A percentile compares a stretch with the other conserved stretches of the same genome.
Conservation (phyloP, 2,113 vertebrate genomes). For the Notarius quadriscutis region DNA sequence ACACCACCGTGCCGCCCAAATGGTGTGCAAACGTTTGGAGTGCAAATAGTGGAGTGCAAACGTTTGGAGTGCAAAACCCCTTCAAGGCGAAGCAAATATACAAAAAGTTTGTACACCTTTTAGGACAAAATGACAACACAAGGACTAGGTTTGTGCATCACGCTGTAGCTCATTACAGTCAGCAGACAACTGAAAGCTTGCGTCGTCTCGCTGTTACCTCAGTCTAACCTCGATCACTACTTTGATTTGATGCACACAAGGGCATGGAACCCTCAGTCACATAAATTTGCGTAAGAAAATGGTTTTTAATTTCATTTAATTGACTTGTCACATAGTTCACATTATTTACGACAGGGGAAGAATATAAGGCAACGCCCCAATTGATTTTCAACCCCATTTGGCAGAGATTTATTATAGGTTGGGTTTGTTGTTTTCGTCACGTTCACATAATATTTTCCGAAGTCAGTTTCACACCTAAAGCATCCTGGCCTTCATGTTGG, state of each 20-base stretch:
- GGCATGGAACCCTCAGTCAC: not conserved
- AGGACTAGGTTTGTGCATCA: not conserved
- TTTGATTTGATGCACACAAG: not conserved
- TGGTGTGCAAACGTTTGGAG: too few relatives aligned
- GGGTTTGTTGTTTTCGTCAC: not conserved
- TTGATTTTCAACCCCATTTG: too few relatives aligned
- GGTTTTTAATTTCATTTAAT: not conserved
- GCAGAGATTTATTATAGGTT: too few relatives aligned
- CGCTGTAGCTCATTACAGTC: not conserved
- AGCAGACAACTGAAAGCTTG: not conserved
- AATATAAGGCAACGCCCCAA: too few relatives aligned
- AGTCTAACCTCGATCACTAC: not conserved
- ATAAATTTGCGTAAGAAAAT: not conserved
- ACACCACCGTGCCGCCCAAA: too few relatives aligned
- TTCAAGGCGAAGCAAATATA: not conserved
- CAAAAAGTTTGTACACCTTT: not conserved
- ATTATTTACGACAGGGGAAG: too few relatives aligned
- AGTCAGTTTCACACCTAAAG: not conserved
- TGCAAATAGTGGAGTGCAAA: too few relatives aligned
- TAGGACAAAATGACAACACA: not conserved
- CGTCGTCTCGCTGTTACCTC: not conserved
- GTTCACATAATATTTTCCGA: not conserved
- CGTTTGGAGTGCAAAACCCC: too few relatives aligned
- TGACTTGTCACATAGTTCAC: too few relatives aligned
- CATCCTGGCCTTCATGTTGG: not conserved